phyloP scores from a whole-genome alignment of 1,140 invertebrate genomes.

The Hyles vespertilio region DNA sequence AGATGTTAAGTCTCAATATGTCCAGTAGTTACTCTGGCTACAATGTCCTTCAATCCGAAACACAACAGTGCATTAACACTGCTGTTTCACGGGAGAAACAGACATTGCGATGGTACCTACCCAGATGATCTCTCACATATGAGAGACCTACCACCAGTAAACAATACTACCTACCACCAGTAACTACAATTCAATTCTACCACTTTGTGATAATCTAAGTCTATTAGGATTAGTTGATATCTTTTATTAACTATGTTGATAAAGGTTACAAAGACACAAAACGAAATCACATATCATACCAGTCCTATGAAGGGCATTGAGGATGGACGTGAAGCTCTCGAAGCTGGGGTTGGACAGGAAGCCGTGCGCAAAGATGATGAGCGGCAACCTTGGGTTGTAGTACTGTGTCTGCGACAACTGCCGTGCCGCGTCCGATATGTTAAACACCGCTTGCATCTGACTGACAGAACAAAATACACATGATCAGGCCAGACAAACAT shows the following conservation, averaged over 20 bases:
- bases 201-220: too few species aligned
- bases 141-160: too few species aligned
- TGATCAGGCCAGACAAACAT: not conserved
- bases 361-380: constrained; percentile 61
- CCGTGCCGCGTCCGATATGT: constrained; percentile 33
- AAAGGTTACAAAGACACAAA: not conserved
- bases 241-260: not conserved
- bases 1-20: too few species aligned
- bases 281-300: constrained; percentile 25
- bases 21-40: too few species aligned
- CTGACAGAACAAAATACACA: not conserved
- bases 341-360: constrained; percentile 59
- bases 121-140: too few species aligned
- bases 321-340: constrained; percentile 43
- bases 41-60: too few species aligned
- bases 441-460: constrained; percentile 11
- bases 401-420: constrained; percentile 23
- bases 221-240: not conserved
- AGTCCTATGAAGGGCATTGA: constrained; percentile 36
- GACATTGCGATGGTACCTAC: too few species aligned
- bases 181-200: too few species aligned
- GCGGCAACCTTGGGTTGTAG: constrained; percentile 29
- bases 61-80: too few species aligned
- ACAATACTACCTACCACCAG: too few species aligned
- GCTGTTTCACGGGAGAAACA: too few species aligned